Conservation (phyloP, 2,888 invertebrate genomes). For the Drosophila cyrtoloma region DNA sequence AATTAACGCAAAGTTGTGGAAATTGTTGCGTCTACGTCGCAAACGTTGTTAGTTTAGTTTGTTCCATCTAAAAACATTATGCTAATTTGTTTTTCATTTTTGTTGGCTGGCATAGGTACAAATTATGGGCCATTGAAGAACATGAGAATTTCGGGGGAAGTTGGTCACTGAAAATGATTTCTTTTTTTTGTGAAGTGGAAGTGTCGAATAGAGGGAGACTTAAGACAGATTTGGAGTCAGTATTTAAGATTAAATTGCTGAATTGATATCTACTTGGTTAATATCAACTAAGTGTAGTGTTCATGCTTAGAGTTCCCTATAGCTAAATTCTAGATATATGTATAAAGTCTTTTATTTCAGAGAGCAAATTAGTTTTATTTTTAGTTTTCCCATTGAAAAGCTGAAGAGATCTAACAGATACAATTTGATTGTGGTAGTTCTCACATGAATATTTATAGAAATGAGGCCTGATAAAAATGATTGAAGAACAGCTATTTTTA, state of each 20-base stretch:
- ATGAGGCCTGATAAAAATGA: neutral
- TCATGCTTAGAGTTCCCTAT: neutral
- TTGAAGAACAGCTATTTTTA: neutral
- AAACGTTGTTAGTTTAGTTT: slow-evolving; percentile 46
- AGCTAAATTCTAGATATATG: neutral
- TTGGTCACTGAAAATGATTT: slow-evolving; percentile 14
- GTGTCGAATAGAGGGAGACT: neutral
- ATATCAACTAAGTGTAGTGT: neutral
- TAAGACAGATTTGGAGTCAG: neutral
- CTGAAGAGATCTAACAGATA: neutral
- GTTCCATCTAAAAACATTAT: slow-evolving; percentile 67
- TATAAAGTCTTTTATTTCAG: neutral
- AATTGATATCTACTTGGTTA: neutral
- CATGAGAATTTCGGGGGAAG: slow-evolving; percentile 9
- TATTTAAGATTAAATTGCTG: neutral
- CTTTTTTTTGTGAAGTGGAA: neutral
- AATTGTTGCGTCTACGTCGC: slow-evolving; percentile 64
- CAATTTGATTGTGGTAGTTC: neutral
- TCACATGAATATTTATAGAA: neutral
- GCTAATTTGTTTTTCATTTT: slow-evolving; percentile 47
- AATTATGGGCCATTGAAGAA: slow-evolving; percentile 32
- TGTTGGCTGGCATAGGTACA: slow-evolving; percentile 22
- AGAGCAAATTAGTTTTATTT: neutral
- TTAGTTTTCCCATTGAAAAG: neutral
- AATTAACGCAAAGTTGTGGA: slow-evolving; percentile 81